phyloP scores from a whole-genome alignment of 1,140 invertebrate species.

The Ostrea edulis region DNA sequence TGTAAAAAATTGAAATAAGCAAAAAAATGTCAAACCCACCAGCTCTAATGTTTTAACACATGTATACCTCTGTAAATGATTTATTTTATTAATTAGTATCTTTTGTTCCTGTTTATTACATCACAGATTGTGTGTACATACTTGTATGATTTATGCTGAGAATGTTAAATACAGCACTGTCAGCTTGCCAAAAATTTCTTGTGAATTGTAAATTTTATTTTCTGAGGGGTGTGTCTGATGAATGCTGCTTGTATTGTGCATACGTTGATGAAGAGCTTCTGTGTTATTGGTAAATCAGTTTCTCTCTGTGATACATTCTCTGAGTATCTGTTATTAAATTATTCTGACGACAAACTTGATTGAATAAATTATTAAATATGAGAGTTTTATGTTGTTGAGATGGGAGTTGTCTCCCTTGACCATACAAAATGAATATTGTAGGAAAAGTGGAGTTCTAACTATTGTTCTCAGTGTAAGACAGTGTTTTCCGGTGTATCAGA shows the following conservation, averaged over 20 bases:
- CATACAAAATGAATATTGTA: no score
- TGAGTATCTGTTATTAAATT: background rate
- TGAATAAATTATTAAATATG: conserved; percentile 8
- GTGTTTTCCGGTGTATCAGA: no score
- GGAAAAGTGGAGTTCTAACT: background rate
- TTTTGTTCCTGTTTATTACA: background rate
- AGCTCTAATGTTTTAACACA: background rate
- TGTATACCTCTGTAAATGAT: background rate
- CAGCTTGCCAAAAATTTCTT: background rate
- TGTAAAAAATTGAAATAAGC: no score
- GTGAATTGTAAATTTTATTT: background rate
- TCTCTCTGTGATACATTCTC: conserved; percentile 11
- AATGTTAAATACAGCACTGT: background rate
- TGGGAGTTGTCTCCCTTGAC: background rate
- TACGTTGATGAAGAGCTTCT: background rate
- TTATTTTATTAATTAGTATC: background rate
- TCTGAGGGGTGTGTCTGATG: background rate
- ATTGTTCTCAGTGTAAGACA: background rate
- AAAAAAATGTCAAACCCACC: background rate
- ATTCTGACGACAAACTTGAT: background rate
- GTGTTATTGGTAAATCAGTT: background rate
- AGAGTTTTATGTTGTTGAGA: background rate
- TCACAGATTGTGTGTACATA: background rate
- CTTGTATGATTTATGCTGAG: background rate
- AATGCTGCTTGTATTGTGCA: background rate